phyloP scores from a whole-genome alignment of 2,888 invertebrate species.

The Drosophila demipolita region DNA sequence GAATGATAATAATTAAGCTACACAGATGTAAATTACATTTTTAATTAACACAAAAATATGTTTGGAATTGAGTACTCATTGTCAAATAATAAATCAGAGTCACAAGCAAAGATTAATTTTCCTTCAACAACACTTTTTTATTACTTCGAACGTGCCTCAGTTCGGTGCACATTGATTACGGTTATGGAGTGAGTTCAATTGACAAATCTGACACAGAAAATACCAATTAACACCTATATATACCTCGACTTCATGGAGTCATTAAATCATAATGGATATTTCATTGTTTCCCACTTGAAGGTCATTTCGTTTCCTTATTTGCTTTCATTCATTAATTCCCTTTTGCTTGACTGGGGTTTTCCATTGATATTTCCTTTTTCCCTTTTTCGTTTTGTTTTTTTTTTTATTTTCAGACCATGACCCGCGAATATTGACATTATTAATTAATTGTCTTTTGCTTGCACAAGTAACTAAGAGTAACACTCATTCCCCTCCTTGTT shows the following conservation, averaged over 20 bases:
- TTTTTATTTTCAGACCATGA: constrained; percentile 5
- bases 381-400: constrained; percentile 10
- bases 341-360: background rate
- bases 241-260: constrained; percentile 1
- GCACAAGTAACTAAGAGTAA: constrained; percentile 51
- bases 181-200: background rate
- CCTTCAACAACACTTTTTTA: no score
- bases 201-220: constrained; percentile 10
- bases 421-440: constrained; percentile 71
- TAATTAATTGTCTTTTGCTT: constrained; percentile 76
- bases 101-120: no score
- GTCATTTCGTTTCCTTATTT: constrained; percentile 4
- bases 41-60: background rate
- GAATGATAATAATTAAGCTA: background rate
- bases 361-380: constrained; percentile 4
- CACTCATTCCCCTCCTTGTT: constrained; percentile 13
- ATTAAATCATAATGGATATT: constrained; percentile 23
- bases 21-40: background rate
- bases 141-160: background rate
- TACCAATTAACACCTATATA: constrained; percentile 21
- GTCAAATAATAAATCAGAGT: background rate
- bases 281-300: constrained; percentile 18
- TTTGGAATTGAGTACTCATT: background rate
- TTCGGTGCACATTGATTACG: background rate
- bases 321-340: constrained; percentile 22